phyloP scores from a whole-genome alignment of 2,797 vertebrate species.

The Sylvilagus floridanus region DNA sequence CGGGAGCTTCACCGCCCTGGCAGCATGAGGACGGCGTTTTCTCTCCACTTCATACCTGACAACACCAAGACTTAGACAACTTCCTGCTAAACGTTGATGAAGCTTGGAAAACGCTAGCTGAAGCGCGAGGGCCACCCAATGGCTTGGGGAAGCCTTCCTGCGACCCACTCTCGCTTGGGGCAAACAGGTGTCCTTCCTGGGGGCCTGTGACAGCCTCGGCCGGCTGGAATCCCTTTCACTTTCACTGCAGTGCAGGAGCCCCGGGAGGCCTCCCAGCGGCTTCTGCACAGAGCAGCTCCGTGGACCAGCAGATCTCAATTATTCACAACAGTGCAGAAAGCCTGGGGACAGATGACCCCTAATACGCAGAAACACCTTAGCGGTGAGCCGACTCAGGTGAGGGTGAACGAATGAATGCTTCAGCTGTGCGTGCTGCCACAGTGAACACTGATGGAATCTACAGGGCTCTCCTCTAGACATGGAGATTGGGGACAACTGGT shows the following conservation, averaged over 20 bases:
- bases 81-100: not conserved
- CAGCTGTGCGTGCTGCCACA: not conserved
- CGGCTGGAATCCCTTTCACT: constrained; percentile 33
- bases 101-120: not conserved
- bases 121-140: not conserved
- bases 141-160: not conserved
- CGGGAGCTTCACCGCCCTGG: no score
- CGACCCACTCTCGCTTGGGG: not conserved
- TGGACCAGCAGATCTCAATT: constrained; percentile 53
- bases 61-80: constrained; percentile 41
- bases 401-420: constrained; percentile 48
- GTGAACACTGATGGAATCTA: not conserved
- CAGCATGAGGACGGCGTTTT: not conserved
- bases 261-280: not conserved
- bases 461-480: not conserved
- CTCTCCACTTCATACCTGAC: not conserved
- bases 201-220: constrained; percentile 8
- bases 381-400: constrained; percentile 48
- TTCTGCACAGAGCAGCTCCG: not conserved
- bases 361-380: constrained; percentile 61
- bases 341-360: constrained; percentile 44
- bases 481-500: not conserved
- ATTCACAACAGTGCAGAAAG: constrained; percentile 62
- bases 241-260: not conserved
- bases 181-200: constrained; percentile 48